These are phyloP conservation scores for Lithophane ornitopus DNA, from an alignment of 2,888 invertebrate genomes.

Conservation along the genomic window DNA sequence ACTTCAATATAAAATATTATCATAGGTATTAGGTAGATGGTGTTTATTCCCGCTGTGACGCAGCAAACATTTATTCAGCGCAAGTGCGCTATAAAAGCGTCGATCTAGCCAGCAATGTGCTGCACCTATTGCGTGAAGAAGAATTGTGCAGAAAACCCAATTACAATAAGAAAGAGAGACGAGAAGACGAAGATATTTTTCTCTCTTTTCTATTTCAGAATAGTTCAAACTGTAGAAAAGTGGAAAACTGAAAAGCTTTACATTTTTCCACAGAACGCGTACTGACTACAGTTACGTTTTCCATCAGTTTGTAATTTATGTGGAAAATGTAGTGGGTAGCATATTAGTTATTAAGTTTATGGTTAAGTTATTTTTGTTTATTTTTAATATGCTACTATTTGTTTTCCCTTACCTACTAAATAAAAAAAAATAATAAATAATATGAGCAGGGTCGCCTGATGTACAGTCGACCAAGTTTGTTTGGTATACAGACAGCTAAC, in stretches of 20 bases:
- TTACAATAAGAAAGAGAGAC: neutral
- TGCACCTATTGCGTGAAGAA: constrained; percentile 31
- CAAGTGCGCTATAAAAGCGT: constrained; percentile 58
- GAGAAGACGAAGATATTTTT: neutral
- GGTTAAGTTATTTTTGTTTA: too few species aligned
- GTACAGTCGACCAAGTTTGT: neutral
- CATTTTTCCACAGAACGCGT: too few species aligned
- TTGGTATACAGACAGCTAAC: neutral
- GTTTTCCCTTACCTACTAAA: too few species aligned
- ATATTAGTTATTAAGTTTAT: too few species aligned
- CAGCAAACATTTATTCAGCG: constrained; percentile 36
- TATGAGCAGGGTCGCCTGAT: neutral
- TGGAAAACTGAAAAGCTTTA: neutral
- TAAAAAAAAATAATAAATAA: too few species aligned
- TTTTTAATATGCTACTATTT: too few species aligned
- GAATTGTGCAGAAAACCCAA: constrained; percentile 37
- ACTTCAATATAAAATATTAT: constrained; percentile 22
- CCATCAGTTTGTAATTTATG: too few species aligned
- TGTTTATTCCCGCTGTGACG: constrained; percentile 39
- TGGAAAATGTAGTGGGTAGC: too few species aligned
- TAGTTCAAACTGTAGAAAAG: neutral
- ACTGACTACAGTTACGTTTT: too few species aligned
- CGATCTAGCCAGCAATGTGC: constrained; percentile 42
- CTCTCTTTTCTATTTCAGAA: neutral
- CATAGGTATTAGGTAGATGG: neutral